Evolutionary conservation across 2,113 vertebrate species (phyloP).

Genomic region (Oceanites oceanicus): DNA sequence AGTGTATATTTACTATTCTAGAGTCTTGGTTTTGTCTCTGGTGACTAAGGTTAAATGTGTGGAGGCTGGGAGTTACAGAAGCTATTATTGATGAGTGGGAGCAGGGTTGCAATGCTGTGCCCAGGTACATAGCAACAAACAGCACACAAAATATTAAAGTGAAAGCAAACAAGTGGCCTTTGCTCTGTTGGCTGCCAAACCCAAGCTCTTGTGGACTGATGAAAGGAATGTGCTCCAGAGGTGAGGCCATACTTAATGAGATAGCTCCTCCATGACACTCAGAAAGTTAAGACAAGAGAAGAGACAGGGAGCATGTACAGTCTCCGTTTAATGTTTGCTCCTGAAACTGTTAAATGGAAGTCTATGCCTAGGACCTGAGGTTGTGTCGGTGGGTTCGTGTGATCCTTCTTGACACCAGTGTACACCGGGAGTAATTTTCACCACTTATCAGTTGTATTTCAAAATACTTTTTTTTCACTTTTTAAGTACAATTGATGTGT

Average conservation of each 20-base stretch:
- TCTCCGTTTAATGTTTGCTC: background rate
- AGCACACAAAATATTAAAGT: background rate
- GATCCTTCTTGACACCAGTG: background rate
- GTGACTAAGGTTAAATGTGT: background rate
- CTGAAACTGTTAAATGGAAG: background rate
- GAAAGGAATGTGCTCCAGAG: background rate
- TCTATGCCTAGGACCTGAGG: background rate
- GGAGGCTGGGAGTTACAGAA: background rate
- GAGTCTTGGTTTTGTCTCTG: background rate
- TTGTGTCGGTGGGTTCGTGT: fast-evolving
- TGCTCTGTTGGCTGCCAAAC: background rate
- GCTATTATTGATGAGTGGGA: background rate
- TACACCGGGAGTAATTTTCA: background rate
- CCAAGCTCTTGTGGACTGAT: background rate
- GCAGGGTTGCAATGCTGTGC: background rate
- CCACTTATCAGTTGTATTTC: background rate
- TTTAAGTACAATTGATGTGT: background rate
- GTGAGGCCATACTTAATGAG: background rate
- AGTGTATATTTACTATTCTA: background rate
- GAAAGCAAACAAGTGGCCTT: background rate
- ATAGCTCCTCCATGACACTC: background rate
- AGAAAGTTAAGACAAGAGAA: background rate
- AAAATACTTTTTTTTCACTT: background rate
- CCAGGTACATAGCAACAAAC: background rate
- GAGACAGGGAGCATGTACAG: background rate